Conservation (phyloP, 2,797 vertebrate species). For the Crocodylus rhombifer region DNA sequence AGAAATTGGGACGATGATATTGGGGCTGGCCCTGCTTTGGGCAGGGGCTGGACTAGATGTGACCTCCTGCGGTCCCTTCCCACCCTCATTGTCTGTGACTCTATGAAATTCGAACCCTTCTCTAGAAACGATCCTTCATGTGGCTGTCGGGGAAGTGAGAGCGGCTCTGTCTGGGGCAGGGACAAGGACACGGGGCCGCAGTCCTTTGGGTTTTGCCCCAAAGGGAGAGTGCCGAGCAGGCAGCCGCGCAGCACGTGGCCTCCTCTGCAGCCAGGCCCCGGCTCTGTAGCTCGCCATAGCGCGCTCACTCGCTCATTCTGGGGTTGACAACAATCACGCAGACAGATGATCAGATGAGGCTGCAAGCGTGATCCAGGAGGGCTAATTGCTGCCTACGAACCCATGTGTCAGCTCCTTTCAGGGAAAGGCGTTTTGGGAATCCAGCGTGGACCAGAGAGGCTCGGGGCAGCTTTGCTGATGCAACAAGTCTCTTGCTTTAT, state of each 20-base stretch:
- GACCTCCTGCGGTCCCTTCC: too few species aligned
- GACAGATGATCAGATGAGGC: background rate
- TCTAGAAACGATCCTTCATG: too few species aligned
- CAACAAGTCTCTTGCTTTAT: background rate
- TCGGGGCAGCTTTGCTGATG: background rate
- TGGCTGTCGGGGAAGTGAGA: too few species aligned
- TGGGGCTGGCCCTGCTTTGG: too few species aligned
- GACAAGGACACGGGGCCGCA: background rate
- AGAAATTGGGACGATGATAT: background rate
- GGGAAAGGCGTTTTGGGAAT: background rate
- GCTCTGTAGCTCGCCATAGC: background rate
- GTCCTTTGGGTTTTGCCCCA: too few species aligned
- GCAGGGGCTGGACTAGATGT: too few species aligned
- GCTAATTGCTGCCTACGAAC: background rate
- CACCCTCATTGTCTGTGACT: too few species aligned
- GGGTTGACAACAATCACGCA: background rate
- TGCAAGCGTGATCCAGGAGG: background rate
- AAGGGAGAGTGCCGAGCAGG: background rate
- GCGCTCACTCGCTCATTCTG: background rate
- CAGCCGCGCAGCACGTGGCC: background rate
- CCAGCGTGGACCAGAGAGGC: background rate
- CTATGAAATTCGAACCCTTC: too few species aligned
- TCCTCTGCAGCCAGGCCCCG: background rate
- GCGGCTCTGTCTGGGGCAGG: background rate
- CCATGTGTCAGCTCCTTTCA: background rate